Base-by-base conservation (phyloP, 2,797 vertebrate species). In the Australoheros facetus region DNA sequence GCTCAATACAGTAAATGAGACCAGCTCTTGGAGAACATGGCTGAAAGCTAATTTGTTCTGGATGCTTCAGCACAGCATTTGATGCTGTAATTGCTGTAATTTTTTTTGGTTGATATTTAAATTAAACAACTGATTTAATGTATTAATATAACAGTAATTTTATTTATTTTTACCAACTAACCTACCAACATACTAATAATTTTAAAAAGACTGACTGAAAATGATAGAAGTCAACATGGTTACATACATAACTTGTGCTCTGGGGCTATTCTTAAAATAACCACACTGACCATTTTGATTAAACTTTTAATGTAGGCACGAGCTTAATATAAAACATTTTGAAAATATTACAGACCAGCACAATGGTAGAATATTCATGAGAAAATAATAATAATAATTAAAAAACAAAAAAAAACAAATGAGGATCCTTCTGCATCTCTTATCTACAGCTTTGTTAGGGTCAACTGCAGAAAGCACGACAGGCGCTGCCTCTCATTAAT, bases 1-100 rank as follows among this genome's bases (percentile, higher is more conserved):
- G 72, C 82, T 82, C 74, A 56, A 78, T 81, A 86, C 83, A 86
- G 88, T 74, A 87, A 82, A 92, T 87, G 83, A 88, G 72, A 74
- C 71, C 45, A 62, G 77, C 53, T 86, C 71, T 21, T 28, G 42
- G 32, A 83, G 28, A 77, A 71, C 21, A 11, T 19, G 71, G 71
- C 6, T 77, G 55, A 80, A 73, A 82, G 82, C 69, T 75, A 21
- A 85, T 88, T 88, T 81, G 73, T 71, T 82, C 60, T 72, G 70
- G 75, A 82, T 62, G 32, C 58, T 82, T 66, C 71, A 48, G 39
- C 11, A 2, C 66, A 58, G 21, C 17, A 48, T 48, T 75, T 53
- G n/a, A 75, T 55, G 48, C 28, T 37, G 17, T 66, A 39, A 69
- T 53, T 69, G 26, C 42, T 23, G 23, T 23, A 23, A 0, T 17